Evolutionary conservation across 2,797 vertebrate species (phyloP).

Genomic region (Mus minutoides): DNA sequence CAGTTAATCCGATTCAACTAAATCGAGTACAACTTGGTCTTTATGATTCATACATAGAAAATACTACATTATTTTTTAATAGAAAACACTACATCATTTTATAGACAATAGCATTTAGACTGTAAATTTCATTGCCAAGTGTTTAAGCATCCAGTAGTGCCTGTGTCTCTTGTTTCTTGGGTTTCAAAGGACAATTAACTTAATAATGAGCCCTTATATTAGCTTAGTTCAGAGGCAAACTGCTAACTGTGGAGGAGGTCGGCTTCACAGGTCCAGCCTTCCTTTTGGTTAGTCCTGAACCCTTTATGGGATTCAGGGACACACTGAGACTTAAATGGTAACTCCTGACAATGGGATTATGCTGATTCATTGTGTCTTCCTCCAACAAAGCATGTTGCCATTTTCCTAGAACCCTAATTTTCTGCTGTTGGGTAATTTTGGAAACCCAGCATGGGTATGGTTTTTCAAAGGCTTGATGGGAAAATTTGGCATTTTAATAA

Average conservation of each 20-base stretch:
- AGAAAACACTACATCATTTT: conserved; percentile 27
- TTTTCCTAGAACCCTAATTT: conserved; percentile 39
- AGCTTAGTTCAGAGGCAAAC: conserved; percentile 58
- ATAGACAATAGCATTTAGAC: conserved; percentile 45
- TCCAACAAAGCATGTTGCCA: conserved; percentile 34
- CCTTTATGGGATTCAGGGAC: conserved; percentile 57
- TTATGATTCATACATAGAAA: background rate
- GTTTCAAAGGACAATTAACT: conserved; percentile 67
- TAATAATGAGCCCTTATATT: conserved; percentile 55
- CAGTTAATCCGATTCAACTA: background rate
- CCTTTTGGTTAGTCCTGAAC: conserved; percentile 67
- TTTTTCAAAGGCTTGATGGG: conserved; percentile 75
- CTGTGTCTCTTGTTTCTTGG: conserved; percentile 48
- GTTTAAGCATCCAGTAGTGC: background rate
- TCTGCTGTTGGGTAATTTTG: background rate
- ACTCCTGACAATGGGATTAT: background rate
- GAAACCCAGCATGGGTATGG: conserved; percentile 61
- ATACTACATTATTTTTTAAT: background rate
- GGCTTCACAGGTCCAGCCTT: conserved; percentile 15
- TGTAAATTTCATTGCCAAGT: conserved; percentile 47
- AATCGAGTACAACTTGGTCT: background rate
- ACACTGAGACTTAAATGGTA: background rate
- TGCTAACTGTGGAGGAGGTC: background rate
- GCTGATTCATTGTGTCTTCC: conserved; percentile 25
- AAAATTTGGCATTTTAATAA: conserved; percentile 84